phyloP scores from a whole-genome alignment of 2,797 vertebrate genomes.

The Tarsius wallacei region DNA sequence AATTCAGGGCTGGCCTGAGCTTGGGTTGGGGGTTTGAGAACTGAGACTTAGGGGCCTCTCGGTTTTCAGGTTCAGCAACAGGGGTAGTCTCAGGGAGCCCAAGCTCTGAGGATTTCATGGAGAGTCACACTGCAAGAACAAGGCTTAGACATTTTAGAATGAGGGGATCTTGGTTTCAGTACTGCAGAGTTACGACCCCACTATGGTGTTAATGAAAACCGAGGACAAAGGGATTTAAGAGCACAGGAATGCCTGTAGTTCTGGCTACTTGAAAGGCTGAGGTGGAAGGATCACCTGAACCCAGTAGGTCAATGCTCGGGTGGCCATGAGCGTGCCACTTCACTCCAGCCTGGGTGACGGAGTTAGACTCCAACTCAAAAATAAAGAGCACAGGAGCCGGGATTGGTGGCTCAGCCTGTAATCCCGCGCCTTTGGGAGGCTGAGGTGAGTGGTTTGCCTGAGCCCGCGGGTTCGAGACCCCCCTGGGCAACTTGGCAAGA shows the following conservation, averaged over 20 bases:
- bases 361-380: too few relatives aligned
- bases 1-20: neutral
- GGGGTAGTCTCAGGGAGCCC: neutral
- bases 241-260: neutral
- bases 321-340: too few relatives aligned
- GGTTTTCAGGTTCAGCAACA: neutral
- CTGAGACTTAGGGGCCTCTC: neutral
- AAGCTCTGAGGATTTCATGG: neutral
- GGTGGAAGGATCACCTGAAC: too few relatives aligned
- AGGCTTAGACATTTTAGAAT: neutral
- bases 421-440: too few relatives aligned
- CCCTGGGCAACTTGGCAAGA: too few relatives aligned
- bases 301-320: too few relatives aligned
- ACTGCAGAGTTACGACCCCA: neutral
- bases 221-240: neutral
- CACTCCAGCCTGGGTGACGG: too few relatives aligned
- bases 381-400: neutral
- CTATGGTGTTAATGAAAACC: neutral
- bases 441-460: too few relatives aligned
- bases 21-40: neutral
- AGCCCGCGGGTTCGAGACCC: too few relatives aligned
- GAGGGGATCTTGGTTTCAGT: neutral
- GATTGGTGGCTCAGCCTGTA: too few relatives aligned
- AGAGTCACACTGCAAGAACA: neutral
- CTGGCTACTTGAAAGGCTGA: too few relatives aligned